Percentiles rank a stretch among this genome's conserved stretches.
Conservation (phyloP, 2,797 vertebrate species). For the Psittacula derbiana region DNA sequence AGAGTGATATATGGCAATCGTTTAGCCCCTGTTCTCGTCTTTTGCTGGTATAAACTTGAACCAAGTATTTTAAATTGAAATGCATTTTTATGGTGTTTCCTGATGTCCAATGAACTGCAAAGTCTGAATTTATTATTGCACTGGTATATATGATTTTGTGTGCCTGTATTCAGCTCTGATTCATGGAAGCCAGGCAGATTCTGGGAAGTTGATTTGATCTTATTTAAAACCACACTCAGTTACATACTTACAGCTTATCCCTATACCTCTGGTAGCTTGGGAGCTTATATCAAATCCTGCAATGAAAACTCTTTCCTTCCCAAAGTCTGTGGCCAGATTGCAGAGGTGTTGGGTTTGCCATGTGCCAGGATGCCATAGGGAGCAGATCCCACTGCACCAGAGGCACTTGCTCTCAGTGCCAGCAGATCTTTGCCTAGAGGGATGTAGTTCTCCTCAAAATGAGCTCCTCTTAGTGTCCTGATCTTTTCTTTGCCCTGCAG, state of each 20-base stretch:
- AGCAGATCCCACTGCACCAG: background rate
- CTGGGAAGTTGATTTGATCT: background rate
- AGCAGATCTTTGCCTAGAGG: background rate
- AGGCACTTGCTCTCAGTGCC: background rate
- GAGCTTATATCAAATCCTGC: background rate
- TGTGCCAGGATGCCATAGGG: background rate
- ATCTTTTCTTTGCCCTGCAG: background rate
- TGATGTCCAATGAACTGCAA: background rate
- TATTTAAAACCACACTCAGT: background rate
- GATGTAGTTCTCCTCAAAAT: background rate
- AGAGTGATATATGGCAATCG: background rate
- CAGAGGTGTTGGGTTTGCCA: background rate
- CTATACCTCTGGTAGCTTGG: background rate
- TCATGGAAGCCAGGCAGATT: background rate
- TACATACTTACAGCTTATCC: background rate
- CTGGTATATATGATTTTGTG: background rate
- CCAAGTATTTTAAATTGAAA: background rate
- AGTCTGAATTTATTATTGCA: background rate
- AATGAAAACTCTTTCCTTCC: background rate
- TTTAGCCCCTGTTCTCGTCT: background rate
- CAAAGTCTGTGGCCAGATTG: background rate
- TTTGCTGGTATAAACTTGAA: background rate
- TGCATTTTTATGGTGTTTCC: background rate
- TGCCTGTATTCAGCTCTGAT: background rate
- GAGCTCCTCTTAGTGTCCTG: background rate